Base-by-base conservation (phyloP, 2,113 vertebrate species). In the Pollachius pollachius region DNA sequence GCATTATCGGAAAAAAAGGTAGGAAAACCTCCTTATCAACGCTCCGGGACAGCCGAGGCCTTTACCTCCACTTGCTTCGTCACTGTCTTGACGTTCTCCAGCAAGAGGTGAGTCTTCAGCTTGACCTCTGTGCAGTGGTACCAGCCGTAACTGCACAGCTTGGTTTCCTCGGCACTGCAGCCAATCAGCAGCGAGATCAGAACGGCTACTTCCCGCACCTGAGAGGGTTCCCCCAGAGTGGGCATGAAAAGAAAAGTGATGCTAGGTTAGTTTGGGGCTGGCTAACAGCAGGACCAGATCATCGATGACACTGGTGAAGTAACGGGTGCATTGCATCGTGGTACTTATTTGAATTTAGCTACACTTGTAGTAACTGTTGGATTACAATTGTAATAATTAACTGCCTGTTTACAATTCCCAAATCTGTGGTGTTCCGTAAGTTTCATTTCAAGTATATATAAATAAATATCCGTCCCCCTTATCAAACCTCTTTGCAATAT, bases 121-220 rank as follows among this genome's bases (percentile, higher is more conserved):
- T 83, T 64, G 0, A 69, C 57, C 2, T 88, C 76, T 9, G 66
- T 5, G 58, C 52, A 0, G 0, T 8, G 0, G 0, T 0, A 0
- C 0, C 6, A 0, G 0, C 34, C 0, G 0, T 4, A 17, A 0
- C 93, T 23, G 30, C 82, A 6, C 15, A 96, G 21, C 3, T 84
- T 81, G 2, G 41, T 64, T 5, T 91, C 86, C 76, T 96, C 95
- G 0, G 93, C 85, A 7, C 85, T 88, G 71, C 74, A 88, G 52
- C 54, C 70, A 0, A 93, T 89, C 85, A 94, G 90, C 75, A 94
- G 83, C 1, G 91, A 73, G 52, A 97, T 75, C 52, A 97, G 76
- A 74, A 88, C 73, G 8, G 77, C 90, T 3, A 82, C 64, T 65
- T 94, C 94, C 1, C 15, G 1, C 0, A 52, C 0, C 93, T 94